Conservation (phyloP, 2,888 invertebrate genomes). For the Endotricha flammealis region DNA sequence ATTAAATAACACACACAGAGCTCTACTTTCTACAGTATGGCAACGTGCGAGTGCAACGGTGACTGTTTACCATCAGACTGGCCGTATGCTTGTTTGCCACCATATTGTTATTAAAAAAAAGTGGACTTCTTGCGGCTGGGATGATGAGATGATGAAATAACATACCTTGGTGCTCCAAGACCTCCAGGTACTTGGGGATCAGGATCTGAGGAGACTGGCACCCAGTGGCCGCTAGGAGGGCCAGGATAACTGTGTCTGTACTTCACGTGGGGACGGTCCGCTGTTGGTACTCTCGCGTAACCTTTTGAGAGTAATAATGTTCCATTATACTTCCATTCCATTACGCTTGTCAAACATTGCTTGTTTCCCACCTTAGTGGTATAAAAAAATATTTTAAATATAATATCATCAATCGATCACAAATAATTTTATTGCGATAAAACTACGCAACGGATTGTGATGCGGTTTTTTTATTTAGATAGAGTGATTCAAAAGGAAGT, state of each 20-base stretch:
- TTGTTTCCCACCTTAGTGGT: too few relatives aligned
- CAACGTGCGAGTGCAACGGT: neutral
- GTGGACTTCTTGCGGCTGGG: neutral
- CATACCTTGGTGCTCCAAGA: constrained; percentile 59
- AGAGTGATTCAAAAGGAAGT: too few relatives aligned
- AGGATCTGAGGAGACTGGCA: constrained; percentile 42
- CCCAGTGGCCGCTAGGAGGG: constrained; percentile 55
- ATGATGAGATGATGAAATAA: neutral
- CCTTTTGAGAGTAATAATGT: too few relatives aligned
- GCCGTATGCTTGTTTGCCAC: neutral
- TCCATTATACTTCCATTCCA: too few relatives aligned
- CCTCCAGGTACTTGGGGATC: constrained; percentile 71
- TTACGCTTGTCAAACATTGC: too few relatives aligned
- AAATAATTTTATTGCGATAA: too few relatives aligned
- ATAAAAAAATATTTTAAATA: too few relatives aligned
- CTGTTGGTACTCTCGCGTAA: constrained; percentile 58
- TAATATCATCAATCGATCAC: too few relatives aligned
- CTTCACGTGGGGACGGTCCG: constrained; percentile 52
- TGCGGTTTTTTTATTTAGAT: too few relatives aligned
- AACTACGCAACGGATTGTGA: too few relatives aligned
- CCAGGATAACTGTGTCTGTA: constrained; percentile 54
- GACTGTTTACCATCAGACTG: neutral
- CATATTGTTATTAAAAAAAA: neutral
- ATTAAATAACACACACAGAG: too few relatives aligned
- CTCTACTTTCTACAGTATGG: too few relatives aligned